Percentiles rank a stretch among this genome's conserved stretches.
Conservation (phyloP, 2,113 vertebrate species). For the Naja naja region DNA sequence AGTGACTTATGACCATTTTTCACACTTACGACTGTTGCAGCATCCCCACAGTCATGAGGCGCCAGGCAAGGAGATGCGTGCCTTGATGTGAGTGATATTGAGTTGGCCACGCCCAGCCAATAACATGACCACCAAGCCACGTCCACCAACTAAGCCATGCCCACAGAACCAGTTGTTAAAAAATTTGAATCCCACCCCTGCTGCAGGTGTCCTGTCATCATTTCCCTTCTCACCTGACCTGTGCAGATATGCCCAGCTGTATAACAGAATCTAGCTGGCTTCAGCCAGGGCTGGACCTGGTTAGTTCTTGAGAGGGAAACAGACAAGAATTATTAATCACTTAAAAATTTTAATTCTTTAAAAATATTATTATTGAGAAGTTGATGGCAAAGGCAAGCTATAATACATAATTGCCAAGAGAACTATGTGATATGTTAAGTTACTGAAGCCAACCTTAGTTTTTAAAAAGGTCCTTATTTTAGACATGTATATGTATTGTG, state of each 20-base stretch:
- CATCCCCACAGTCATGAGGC: too few relatives aligned
- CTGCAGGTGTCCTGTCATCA: conserved; percentile 62
- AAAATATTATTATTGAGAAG: neutral
- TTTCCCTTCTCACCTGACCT: conserved; percentile 6
- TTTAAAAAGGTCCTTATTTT: neutral
- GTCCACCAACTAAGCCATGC: too few relatives aligned
- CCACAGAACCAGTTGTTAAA: too few relatives aligned
- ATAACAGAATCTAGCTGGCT: neutral
- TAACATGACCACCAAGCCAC: too few relatives aligned
- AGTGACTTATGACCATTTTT: too few relatives aligned
- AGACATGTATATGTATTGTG: conserved; percentile 46
- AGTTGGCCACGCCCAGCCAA: too few relatives aligned
- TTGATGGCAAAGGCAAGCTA: neutral
- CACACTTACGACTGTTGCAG: too few relatives aligned
- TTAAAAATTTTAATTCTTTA: neutral
- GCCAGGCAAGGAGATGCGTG: too few relatives aligned
- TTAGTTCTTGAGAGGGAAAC: neutral
- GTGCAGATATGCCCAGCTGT: neutral
- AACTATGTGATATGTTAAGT: neutral
- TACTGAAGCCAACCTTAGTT: neutral
- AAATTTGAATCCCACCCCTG: too few relatives aligned
- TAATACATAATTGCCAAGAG: neutral
- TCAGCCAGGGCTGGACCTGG: neutral
- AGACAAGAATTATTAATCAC: neutral
- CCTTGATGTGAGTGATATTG: too few relatives aligned